Percentiles rank a stretch among this genome's conserved stretches.
Evolutionary conservation across 1,140 invertebrate species (phyloP).

Genomic region (Nasonia longicornis): DNA sequence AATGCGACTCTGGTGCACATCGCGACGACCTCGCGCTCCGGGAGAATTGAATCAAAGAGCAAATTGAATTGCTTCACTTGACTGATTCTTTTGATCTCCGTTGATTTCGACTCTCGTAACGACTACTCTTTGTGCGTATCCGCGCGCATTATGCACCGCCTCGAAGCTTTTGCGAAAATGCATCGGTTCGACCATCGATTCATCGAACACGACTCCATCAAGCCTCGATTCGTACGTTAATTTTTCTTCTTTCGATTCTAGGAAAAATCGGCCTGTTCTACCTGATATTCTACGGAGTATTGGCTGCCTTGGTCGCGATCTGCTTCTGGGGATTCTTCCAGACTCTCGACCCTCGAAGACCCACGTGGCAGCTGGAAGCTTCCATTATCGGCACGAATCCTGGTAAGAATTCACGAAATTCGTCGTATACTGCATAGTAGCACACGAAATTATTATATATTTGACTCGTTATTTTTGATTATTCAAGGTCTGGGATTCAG

Average conservation of each 20-base stretch:
- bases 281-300: constrained; percentile 87
- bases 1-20: constrained; percentile 8
- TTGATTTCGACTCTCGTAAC: constrained; percentile 56
- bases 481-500: constrained; percentile 88
- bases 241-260: constrained; percentile 62
- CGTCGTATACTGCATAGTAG: neutral
- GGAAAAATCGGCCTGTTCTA: constrained; percentile 94
- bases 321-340: constrained; percentile 93
- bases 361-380: constrained; percentile 83
- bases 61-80: constrained; percentile 63
- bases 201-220: neutral
- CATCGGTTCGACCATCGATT: neutral
- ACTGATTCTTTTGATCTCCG: constrained; percentile 60
- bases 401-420: constrained; percentile 68
- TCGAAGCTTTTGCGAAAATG: neutral
- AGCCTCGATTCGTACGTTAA: neutral
- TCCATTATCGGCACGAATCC: constrained; percentile 94
- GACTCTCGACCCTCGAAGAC: constrained; percentile 87
- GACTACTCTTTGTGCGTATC: neutral
- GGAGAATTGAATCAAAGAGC: constrained; percentile 59
- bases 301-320: constrained; percentile 88
- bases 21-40: constrained; percentile 52
- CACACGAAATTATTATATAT: neutral
- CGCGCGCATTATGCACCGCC: neutral
- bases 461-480: neutral